Evolutionary conservation across 2,113 vertebrate genomes (phyloP).

Genomic region (Montifringilla adamsi): DNA sequence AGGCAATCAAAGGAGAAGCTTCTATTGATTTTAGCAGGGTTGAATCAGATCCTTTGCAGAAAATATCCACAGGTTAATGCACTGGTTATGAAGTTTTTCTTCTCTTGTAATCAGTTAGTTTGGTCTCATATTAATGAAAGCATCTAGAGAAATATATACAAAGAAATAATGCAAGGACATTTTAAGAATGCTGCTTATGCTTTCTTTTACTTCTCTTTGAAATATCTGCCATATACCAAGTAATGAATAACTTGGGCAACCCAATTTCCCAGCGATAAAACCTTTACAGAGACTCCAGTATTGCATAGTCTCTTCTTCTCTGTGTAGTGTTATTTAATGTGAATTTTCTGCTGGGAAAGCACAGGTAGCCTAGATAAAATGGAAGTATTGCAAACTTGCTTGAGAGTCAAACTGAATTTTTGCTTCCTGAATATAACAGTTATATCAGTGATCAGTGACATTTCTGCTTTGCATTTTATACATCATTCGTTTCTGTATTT

Average conservation of each 20-base stretch:
- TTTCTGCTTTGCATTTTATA: conserved; percentile 52
- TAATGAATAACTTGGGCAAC: neutral
- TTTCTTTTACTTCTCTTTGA: neutral
- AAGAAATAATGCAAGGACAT: neutral
- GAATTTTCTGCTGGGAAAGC: conserved; percentile 41
- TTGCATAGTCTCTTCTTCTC: neutral
- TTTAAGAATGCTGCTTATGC: neutral
- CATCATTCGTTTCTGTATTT: neutral
- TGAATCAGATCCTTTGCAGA: neutral
- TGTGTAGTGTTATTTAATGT: conserved; percentile 17
- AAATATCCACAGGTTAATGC: neutral
- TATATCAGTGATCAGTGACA: conserved; percentile 40
- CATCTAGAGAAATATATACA: neutral
- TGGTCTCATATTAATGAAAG: neutral
- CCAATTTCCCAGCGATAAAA: neutral
- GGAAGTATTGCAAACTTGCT: neutral
- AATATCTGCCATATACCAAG: neutral
- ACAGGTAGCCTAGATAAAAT: conserved; percentile 8
- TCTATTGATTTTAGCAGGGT: neutral
- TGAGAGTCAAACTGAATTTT: conserved; percentile 19
- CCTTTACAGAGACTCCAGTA: neutral
- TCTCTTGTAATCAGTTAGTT: neutral
- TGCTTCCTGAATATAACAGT: neutral
- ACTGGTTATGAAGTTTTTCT: neutral
- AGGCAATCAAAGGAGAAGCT: neutral